Evolutionary conservation across 2,113 vertebrate genomes (phyloP).

Genomic region (Lycaon pictus): DNA sequence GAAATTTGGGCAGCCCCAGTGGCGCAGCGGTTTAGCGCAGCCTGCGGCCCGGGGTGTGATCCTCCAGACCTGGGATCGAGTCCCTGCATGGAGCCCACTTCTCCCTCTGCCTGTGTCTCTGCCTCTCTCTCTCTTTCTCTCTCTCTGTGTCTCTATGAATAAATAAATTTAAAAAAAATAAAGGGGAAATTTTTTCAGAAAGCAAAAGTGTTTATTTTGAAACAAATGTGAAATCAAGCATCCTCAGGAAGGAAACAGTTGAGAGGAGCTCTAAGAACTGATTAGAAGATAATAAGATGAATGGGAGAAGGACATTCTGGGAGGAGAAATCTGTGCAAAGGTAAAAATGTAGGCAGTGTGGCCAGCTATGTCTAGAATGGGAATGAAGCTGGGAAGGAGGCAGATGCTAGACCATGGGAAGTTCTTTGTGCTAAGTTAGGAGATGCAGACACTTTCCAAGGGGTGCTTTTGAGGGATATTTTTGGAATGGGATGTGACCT

Average conservation of each 20-base stretch:
- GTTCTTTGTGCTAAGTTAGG: not conserved
- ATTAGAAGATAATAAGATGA: not conserved
- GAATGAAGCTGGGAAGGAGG: too few species aligned
- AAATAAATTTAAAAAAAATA: too few species aligned
- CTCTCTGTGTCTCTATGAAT: too few species aligned
- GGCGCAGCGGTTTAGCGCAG: too few species aligned
- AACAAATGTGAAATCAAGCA: conserved; percentile 17
- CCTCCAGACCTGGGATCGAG: too few species aligned
- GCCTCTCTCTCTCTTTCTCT: too few species aligned
- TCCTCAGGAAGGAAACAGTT: not conserved
- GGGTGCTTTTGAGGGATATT: not conserved
- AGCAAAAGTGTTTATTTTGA: conserved; percentile 3
- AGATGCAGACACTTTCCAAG: not conserved
- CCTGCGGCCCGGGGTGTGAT: too few species aligned
- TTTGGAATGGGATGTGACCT: not conserved
- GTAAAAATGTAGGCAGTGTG: not conserved
- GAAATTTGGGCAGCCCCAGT: too few species aligned
- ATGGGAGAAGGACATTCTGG: not conserved
- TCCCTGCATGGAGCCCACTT: too few species aligned
- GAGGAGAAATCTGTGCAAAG: not conserved
- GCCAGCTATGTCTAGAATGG: not conserved
- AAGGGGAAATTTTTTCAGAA: not conserved
- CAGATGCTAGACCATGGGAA: too few species aligned
- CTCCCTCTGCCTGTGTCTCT: too few species aligned
- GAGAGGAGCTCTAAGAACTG: not conserved